Evolutionary conservation across 2,113 vertebrate species (phyloP), one percentile per base, ranked within the genome.

Genomic region (Pachyramphus minor): DNA sequence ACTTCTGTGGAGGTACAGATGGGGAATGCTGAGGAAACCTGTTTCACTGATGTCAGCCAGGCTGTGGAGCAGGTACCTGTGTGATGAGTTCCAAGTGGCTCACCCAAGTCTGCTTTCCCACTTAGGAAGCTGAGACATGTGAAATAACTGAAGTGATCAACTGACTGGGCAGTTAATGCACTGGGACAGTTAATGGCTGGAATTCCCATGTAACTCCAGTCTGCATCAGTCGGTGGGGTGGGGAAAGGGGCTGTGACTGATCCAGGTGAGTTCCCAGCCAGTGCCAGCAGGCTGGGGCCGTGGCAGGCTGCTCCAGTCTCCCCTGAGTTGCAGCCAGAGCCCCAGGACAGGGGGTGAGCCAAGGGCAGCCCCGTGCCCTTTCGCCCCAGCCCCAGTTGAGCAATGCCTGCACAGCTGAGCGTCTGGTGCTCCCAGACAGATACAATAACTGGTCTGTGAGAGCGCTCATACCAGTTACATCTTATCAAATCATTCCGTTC

Each of bases 401-500:
- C 80, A 92, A 60, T 23, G 76, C 25, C 39, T 42, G 31, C 30
- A 9, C 79, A 84, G 87, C 92, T 39, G 45, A 47, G n/a, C 0
- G 8, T 88, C 81, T 94, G 31, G 23, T 71, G 63, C 59, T 90
- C 73, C 60, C 78, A 82, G 90, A 93, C 56, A 67, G 45, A 92
- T 39, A 95, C 91, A 97, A 82, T 94, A 93, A 90, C 72, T 50
- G 19, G 78, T 80, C 93, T 95, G 80, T 81, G 78, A 66, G 75
- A 83, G 60, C 12, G 22, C 74, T 96, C 93, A 93, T 94, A 66
- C 87, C 88, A 95, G 91, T 95, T 95, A 66, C 81, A 96, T 96
- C 84, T 94, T 94, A 95, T 87, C 74, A 69, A 93, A 92, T 97
- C 92, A 60, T 89, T 94, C 91, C 96, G 90, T 95, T 93, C 93